Conservation (phyloP, 2,113 vertebrate genomes). For the Melanostigma gelatinosum region DNA sequence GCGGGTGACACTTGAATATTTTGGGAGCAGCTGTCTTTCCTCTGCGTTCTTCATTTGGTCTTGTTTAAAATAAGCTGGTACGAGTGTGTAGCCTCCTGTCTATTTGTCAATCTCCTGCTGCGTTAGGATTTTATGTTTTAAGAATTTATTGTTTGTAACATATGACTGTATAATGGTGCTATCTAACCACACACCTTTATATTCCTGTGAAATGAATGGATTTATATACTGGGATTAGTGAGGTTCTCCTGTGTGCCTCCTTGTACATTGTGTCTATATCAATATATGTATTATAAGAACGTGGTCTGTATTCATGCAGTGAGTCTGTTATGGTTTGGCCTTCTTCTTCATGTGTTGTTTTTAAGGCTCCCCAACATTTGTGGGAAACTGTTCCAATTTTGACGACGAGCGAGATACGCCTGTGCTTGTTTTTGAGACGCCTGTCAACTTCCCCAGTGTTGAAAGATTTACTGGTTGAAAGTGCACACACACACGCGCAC, state of each 20-base stretch:
- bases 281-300: neutral
- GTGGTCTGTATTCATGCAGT: neutral
- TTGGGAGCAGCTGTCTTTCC: neutral
- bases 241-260: neutral
- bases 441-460: conserved; percentile 24
- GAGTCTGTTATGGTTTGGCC: neutral
- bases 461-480: neutral
- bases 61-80: neutral
- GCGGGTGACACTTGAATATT: neutral
- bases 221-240: neutral
- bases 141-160: neutral
- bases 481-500: neutral
- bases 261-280: neutral
- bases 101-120: neutral
- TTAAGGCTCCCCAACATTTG: neutral
- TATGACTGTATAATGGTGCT: neutral
- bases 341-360: neutral
- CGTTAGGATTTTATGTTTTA: neutral
- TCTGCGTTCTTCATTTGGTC: neutral
- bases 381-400: conserved; percentile 1
- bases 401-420: neutral
- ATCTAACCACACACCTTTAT: no score
- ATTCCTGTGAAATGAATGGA: neutral
- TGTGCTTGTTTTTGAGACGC: conserved; percentile 20
- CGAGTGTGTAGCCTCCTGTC: neutral